phyloP scores from a whole-genome alignment of 2,113 vertebrate genomes.

The Lamprotornis superbus region DNA sequence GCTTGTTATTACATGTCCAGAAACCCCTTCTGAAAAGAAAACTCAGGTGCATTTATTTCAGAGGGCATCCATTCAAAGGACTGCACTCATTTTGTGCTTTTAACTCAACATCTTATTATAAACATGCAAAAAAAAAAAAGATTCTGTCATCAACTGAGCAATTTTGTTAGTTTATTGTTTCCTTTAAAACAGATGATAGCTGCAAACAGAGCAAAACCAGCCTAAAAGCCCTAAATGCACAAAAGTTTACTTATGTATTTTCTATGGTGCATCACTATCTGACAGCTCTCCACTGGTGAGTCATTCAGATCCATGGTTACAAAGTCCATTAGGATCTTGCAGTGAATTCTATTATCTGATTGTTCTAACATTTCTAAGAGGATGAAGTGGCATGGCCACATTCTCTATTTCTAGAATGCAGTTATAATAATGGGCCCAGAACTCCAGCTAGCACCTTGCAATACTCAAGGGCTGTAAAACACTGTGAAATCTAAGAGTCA shows the following conservation, averaged over 20 bases:
- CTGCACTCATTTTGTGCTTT: background rate
- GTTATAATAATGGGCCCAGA: background rate
- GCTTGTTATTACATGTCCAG: background rate
- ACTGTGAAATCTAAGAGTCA: background rate
- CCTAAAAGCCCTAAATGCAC: slow-evolving; percentile 24
- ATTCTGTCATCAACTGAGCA: slow-evolving; percentile 4
- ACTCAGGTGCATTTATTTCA: background rate
- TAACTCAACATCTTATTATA: background rate
- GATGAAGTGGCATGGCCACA: background rate
- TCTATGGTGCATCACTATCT: background rate
- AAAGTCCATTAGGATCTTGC: background rate
- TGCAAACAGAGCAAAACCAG: background rate
- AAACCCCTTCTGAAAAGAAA: background rate
- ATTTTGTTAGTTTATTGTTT: slow-evolving; percentile 27
- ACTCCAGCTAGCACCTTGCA: background rate
- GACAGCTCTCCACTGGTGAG: background rate
- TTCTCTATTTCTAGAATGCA: background rate
- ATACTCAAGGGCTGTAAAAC: background rate
- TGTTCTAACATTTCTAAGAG: background rate
- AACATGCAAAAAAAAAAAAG: slow-evolving; percentile 4
- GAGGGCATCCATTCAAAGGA: background rate
- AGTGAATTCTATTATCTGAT: background rate
- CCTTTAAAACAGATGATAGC: background rate
- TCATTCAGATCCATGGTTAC: background rate
- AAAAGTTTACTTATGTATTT: background rate